Evolutionary conservation across 2,113 vertebrate species (phyloP).

Genomic region (Nothobranchius kuhntae): DNA sequence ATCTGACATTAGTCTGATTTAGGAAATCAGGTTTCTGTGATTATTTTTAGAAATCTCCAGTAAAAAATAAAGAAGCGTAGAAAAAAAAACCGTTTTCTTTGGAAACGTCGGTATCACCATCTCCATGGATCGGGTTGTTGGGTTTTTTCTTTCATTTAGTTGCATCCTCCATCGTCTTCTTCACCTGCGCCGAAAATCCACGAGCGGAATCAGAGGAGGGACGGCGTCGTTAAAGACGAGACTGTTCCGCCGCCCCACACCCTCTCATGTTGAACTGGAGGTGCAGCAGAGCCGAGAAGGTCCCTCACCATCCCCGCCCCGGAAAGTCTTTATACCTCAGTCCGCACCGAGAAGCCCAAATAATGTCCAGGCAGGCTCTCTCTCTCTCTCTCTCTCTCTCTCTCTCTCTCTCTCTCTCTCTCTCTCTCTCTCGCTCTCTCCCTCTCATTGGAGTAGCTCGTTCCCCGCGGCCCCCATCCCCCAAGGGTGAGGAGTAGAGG

Average conservation of each 20-base stretch:
- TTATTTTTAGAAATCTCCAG: background rate
- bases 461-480: conserved; percentile 48
- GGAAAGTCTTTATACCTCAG: conserved; percentile 48
- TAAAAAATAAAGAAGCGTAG: conserved; percentile 2
- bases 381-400: conserved; percentile 7
- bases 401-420: background rate
- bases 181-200: conserved; percentile 73
- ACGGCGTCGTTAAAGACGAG: conserved; percentile 70
- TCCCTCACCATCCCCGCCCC: conserved; percentile 74
- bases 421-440: conserved; percentile 5
- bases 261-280: conserved; percentile 55
- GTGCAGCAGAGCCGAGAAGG: conserved; percentile 56
- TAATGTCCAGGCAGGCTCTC: conserved; percentile 56
- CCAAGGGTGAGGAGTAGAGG: conserved; percentile 57
- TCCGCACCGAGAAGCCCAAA: conserved; percentile 61
- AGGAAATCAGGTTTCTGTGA: background rate
- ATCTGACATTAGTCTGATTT: conserved; percentile 43
- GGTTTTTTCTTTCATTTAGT: conserved; percentile 32
- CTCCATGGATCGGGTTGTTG: too few species aligned
- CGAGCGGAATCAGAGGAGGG: conserved; percentile 56
- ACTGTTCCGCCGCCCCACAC: conserved; percentile 57
- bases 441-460: conserved; percentile 6
- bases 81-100: conserved; percentile 50
- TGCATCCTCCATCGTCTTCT: conserved; percentile 63
- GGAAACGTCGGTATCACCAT: conserved; percentile 28